These are phyloP conservation scores for Eidolon dupreanum DNA, from an alignment of 2,797 vertebrate genomes.

Conservation along the genomic window DNA sequence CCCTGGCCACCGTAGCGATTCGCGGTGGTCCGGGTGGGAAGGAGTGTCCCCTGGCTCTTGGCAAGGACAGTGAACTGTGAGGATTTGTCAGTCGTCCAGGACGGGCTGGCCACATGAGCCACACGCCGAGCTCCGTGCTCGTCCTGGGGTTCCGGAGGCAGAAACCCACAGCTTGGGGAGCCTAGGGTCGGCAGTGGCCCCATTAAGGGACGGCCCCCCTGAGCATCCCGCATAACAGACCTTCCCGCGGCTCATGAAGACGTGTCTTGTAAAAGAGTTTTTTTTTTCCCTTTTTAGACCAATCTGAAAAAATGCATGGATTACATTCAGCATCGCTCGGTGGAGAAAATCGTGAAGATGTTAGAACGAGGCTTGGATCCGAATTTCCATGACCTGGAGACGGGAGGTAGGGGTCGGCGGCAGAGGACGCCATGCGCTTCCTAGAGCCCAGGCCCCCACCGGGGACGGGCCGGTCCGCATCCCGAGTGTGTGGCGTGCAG, in stretches of 20 bases:
- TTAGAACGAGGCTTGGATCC: conserved; percentile 96
- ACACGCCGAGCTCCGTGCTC: rapidly evolving
- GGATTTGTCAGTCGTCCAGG: background rate
- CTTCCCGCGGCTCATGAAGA: background rate
- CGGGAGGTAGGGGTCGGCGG: conserved; percentile 88
- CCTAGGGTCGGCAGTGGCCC: rapidly evolving
- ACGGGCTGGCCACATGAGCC: rapidly evolving
- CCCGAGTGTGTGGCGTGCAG: too few species aligned
- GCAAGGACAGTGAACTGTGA: rapidly evolving
- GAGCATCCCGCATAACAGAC: rapidly evolving
- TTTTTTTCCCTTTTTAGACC: conserved; percentile 84
- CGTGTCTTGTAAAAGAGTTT: rapidly evolving
- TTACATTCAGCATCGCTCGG: conserved; percentile 91
- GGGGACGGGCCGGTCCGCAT: rapidly evolving
- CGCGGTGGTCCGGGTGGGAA: rapidly evolving
- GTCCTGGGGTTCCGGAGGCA: background rate
- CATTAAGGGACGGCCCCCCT: rapidly evolving
- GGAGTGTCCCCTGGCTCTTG: rapidly evolving
- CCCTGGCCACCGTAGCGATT: background rate
- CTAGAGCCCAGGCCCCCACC: rapidly evolving
- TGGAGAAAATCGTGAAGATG: conserved; percentile 94
- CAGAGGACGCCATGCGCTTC: background rate
- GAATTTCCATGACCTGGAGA: conserved; percentile 96
- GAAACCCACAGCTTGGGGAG: rapidly evolving
- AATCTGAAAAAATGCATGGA: conserved; percentile 97